Percentiles rank a stretch among this genome's conserved stretches.
phyloP scores from a whole-genome alignment of 2,113 vertebrate genomes.

The Apteryx owenii region DNA sequence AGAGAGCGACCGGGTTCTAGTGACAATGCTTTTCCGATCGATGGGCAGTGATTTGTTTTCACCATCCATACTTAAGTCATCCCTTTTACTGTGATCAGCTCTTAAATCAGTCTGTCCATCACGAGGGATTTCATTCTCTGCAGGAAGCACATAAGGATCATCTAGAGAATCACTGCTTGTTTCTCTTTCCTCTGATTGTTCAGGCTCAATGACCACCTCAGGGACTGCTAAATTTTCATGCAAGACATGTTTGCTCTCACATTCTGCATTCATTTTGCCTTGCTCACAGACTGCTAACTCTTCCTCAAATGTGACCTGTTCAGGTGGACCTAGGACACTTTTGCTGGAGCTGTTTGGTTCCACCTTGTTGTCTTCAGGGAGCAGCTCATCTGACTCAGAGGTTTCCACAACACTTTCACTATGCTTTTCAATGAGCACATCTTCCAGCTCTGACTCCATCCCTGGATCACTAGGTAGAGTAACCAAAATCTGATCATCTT shows the following conservation, averaged over 20 bases:
- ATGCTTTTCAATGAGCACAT: neutral
- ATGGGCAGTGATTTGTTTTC: slow-evolving; percentile 81
- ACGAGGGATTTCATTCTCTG: slow-evolving; percentile 21
- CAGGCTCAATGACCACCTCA: slow-evolving; percentile 52
- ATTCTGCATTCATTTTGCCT: neutral
- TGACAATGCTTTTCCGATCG: slow-evolving; percentile 85
- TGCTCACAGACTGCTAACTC: neutral
- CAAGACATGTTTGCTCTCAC: neutral
- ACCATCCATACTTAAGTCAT: slow-evolving; percentile 78
- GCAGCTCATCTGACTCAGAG: neutral
- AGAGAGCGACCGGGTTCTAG: slow-evolving; percentile 90
- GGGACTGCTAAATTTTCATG: slow-evolving; percentile 38
- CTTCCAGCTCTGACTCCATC: neutral
- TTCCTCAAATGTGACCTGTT: neutral
- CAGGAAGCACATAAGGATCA: slow-evolving; percentile 75
- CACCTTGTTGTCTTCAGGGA: neutral
- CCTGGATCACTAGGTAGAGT: neutral
- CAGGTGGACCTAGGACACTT: neutral
- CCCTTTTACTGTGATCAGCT: slow-evolving; percentile 49
- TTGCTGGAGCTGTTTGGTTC: slow-evolving; percentile 1
- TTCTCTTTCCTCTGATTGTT: slow-evolving; percentile 68
- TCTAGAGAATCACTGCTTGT: slow-evolving; percentile 56
- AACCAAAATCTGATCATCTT: neutral
- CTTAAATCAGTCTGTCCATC: slow-evolving; percentile 6
- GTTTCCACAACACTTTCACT: neutral